These are phyloP conservation scores for Heterochromis multidens DNA, from an alignment of 2,113 vertebrate genomes.

Conservation along the genomic window DNA sequence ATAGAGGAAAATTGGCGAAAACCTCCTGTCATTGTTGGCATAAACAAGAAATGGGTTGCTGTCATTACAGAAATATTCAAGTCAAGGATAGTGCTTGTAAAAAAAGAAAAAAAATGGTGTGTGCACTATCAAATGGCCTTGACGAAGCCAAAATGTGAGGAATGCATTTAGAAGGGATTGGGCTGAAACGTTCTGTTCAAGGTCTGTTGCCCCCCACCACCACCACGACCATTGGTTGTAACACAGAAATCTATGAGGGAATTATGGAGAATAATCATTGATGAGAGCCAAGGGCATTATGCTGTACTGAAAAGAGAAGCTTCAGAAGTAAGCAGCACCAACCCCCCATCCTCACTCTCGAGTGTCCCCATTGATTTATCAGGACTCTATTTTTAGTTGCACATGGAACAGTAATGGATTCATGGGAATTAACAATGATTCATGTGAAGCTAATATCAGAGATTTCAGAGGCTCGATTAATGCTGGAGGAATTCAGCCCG, in stretches of 20 bases:
- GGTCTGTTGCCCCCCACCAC: conserved; percentile 4
- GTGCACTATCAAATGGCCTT: background rate
- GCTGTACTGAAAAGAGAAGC: conserved; percentile 39
- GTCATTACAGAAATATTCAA: conserved; percentile 37
- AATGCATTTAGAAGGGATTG: conserved; percentile 12
- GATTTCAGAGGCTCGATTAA: conserved; percentile 65
- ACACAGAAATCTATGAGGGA: conserved; percentile 36
- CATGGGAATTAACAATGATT: conserved; percentile 67
- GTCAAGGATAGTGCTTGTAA: conserved; percentile 21
- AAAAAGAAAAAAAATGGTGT: background rate
- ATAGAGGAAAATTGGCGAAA: conserved; percentile 29
- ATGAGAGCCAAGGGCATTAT: conserved; percentile 45
- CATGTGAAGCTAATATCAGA: conserved; percentile 60
- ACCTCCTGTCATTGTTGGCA: background rate
- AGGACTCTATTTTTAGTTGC: conserved; percentile 67
- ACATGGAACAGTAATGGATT: conserved; percentile 62
- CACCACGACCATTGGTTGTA: background rate
- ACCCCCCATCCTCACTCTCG: conserved; percentile 44
- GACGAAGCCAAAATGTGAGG: background rate
- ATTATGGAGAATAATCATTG: conserved; percentile 63
- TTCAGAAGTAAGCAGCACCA: conserved; percentile 34
- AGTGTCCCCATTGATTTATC: conserved; percentile 68
- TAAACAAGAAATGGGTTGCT: conserved; percentile 34
- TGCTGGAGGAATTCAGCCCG: conserved; percentile 34
- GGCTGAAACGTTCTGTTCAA: conserved; percentile 6